Percentiles rank a stretch among this genome's conserved stretches.
Conservation (phyloP, 2,113 vertebrate species). For the Zosterops japonicus region DNA sequence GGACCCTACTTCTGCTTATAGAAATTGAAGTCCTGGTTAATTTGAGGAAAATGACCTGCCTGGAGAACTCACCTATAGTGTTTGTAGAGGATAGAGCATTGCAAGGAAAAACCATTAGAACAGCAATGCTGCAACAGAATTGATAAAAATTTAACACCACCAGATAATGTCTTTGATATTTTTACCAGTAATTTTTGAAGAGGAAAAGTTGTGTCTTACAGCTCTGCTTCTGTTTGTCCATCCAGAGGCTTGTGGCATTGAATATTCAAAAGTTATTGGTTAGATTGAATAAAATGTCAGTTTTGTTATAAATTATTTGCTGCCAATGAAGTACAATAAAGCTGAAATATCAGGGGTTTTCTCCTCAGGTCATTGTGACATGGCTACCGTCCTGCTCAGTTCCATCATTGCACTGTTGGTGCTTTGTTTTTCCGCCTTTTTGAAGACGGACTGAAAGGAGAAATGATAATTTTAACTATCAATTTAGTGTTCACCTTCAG, state of each 20-base stretch:
- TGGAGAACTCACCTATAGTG: neutral
- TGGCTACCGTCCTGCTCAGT: neutral
- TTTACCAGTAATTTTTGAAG: neutral
- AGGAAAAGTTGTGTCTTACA: neutral
- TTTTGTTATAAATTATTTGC: neutral
- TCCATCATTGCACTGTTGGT: neutral
- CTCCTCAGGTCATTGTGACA: neutral
- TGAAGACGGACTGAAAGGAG: neutral
- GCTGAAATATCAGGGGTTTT: neutral
- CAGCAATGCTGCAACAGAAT: neutral
- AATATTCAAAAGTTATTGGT: neutral
- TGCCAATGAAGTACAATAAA: neutral
- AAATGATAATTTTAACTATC: neutral
- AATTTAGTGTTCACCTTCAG: neutral
- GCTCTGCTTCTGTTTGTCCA: neutral
- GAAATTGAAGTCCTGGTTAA: neutral
- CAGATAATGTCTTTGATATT: neutral
- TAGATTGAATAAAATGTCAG: neutral
- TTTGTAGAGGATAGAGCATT: neutral
- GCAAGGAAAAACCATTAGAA: neutral
- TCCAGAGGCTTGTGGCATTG: neutral
- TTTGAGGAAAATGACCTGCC: neutral
- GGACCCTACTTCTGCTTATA: neutral
- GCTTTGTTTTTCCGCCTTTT: neutral
- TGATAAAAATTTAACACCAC: neutral